These are phyloP conservation scores for Crax fasciolata DNA, from an alignment of 2,797 vertebrate genomes.

Conservation along the genomic window DNA sequence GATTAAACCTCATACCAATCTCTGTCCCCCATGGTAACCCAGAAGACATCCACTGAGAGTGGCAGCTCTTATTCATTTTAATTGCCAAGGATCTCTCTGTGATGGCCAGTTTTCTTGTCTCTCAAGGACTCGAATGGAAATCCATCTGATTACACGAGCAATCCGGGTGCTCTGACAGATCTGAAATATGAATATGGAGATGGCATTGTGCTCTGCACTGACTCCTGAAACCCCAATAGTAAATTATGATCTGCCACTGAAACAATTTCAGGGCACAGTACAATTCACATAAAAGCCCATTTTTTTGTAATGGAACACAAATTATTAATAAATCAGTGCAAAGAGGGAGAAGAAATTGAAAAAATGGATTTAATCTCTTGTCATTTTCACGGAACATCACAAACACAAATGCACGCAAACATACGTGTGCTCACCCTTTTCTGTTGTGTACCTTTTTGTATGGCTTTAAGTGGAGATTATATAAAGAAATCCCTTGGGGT, in stretches of 20 bases:
- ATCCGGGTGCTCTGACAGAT: slow-evolving; percentile 79
- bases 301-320: slow-evolving; percentile 69
- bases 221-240: slow-evolving; percentile 72
- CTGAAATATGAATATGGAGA: slow-evolving; percentile 84
- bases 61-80: slow-evolving; percentile 83
- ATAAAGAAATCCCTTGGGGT: neutral
- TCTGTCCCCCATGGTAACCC: slow-evolving; percentile 84
- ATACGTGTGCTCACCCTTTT: neutral
- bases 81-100: slow-evolving; percentile 83
- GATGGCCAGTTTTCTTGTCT: slow-evolving; percentile 81
- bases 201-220: slow-evolving; percentile 72
- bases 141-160: slow-evolving; percentile 79
- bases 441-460: neutral
- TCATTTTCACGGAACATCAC: neutral
- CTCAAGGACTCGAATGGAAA: slow-evolving; percentile 80
- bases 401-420: neutral
- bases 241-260: slow-evolving; percentile 74
- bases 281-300: slow-evolving; percentile 59
- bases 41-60: slow-evolving; percentile 85
- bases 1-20: slow-evolving; percentile 87
- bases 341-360: neutral
- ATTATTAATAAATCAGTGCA: slow-evolving; percentile 79
- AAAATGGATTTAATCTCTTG: neutral
- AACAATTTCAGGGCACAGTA: slow-evolving; percentile 73
- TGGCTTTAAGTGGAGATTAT: neutral